Base-by-base conservation (phyloP, 2,888 invertebrate species). In the Brachynemurus nebulosus region DNA sequence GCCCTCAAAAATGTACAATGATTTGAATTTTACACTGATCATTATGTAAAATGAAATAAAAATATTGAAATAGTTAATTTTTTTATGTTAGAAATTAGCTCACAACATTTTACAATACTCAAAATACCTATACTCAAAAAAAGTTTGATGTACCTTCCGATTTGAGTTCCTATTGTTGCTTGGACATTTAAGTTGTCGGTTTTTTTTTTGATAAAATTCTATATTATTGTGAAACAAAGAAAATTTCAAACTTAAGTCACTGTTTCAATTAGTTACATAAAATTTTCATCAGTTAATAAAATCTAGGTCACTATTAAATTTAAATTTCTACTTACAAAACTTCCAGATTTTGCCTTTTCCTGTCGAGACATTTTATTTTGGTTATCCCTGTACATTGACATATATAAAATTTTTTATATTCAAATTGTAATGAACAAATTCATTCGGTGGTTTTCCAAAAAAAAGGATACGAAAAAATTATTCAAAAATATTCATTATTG, bases 261-360 rank as follows among this genome's bases (percentile, higher is more conserved):
- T 14, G n/a, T 33, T 33, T 25, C 11, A 25, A 11, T 33, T 33
- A 14, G n/a, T 33, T 25, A 25, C 27, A 8, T 25, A 25, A 25
- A 25, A 25, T 9, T 14, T 33, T 12, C 5, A 6, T 33, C 33
- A 33, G 33, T n/a, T n/a, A n/a, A 33, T 33, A 33, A 33, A 11
- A 40, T 21, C n/a, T 5, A 7, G 2, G 27, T 16, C 25, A 9
- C 12, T 23, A 23, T 16, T 20, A 9, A 40, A 40, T 25, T 23
- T 12, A n/a, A 19, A 12, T 8, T 9, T 38, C 40, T 66, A 75
- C 76, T 76, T 59, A 76, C 75, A 69, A 75, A 74, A 64, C 73
- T 59, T 49, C 62, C 74, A 50, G 74, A 74, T 59, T 74, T 76
- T 47, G 70, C 69, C 66, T 74, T 75, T 63, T 75, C 75, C 61